Evolutionary conservation across 1,140 invertebrate species (phyloP), one percentile per base, ranked within the genome.

Genomic region (Drosophila kohkoa): DNA sequence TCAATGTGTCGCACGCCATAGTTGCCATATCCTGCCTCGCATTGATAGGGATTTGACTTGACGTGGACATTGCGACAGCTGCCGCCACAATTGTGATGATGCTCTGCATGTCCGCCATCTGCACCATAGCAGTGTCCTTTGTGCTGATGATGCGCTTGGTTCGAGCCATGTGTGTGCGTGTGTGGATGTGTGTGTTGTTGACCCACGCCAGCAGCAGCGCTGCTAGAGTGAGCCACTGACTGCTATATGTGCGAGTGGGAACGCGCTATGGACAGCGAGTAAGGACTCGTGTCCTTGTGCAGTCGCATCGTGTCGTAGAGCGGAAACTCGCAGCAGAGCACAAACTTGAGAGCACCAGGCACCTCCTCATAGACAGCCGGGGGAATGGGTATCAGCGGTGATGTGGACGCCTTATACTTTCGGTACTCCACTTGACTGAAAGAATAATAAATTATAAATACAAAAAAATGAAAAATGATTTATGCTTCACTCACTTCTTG

Each of bases 311-410:
- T 96, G 82, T 97, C 95, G 88, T 98, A 98, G 20, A 98, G 93
- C 1, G 97, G 97, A 91, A 96, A 97, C 90, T 98, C 97, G 88
- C 97, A 98, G 91, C 97, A 98, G 11, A 97, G 91, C 3, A 97
- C 93, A 79, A 95, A 97, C 91, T 98, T 98, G 6, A 98, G 90
- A 55, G 96, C 96, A 77, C 94, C 94, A 6, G 97, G 97, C 5
- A 98, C 95, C 92, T 97, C 96, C 1, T 95, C 94, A 92, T 98
- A 98, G 49, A 98, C 95, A 1, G 95, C 93, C 0, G 97, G 96
- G 1, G 97, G 97, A 75, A 98, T 95, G 4, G 97, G 97, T 81
- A 98, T 96, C 65, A 98, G 92, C 1, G 97, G 97, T 62, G 97
- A 98, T 11, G 97, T 98, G 1, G 95, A 96, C 25, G 95, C 93